Evolutionary conservation across 2,113 vertebrate species (phyloP).

Genomic region (Actenoides hombroni): DNA sequence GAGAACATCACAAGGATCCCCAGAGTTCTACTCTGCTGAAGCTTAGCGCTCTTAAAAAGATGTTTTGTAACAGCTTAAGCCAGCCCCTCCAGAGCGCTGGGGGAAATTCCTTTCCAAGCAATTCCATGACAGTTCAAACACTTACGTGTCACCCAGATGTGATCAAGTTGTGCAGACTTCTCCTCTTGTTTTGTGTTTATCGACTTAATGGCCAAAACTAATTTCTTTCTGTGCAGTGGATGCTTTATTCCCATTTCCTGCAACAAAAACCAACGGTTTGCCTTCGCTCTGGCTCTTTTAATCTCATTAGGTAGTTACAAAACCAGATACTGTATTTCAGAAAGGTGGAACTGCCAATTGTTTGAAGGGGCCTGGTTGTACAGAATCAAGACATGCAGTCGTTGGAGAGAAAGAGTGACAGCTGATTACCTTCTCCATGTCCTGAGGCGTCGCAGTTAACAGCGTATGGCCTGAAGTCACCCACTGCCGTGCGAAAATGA

Average conservation of each 20-base stretch:
- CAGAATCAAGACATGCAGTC: background rate
- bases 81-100: fast-evolving
- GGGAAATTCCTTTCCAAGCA: background rate
- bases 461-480: slow-evolving; percentile 90
- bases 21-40: background rate
- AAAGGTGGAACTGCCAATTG: background rate
- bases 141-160: slow-evolving; percentile 98
- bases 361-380: background rate
- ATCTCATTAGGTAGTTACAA: background rate
- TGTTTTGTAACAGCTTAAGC: background rate
- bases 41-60: background rate
- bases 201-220: slow-evolving; percentile 88
- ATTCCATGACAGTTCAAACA: background rate
- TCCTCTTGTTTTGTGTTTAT: slow-evolving; percentile 88
- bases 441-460: slow-evolving; percentile 90
- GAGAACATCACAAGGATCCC: background rate
- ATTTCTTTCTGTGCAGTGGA: slow-evolving; percentile 94
- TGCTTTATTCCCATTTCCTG: slow-evolving; percentile 96
- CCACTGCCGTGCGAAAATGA: slow-evolving; percentile 94
- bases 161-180: slow-evolving; percentile 89
- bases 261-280: background rate
- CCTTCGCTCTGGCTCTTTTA: background rate
- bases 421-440: slow-evolving; percentile 89
- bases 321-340: background rate
- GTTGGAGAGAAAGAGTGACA: background rate